Conservation (phyloP, 64 coral and sea anemone species). For the Actinia tenebrosa region DNA sequence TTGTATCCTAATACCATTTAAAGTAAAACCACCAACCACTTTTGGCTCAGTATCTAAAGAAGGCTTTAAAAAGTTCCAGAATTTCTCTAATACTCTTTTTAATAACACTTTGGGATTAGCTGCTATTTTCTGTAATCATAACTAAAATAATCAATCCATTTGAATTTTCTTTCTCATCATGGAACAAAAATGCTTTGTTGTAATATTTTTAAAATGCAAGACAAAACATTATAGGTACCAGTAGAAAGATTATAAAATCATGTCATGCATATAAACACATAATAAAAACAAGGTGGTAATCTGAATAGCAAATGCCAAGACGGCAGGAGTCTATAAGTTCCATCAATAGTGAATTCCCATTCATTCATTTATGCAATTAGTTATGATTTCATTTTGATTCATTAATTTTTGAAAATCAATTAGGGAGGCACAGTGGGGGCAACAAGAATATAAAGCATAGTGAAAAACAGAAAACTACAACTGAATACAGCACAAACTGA, state of each 20-base stretch:
- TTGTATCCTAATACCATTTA: no score
- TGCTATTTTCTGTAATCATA: no score
- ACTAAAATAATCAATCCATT: no score
- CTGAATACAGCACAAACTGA: not conserved
- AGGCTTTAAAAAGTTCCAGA: no score
- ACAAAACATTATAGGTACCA: no score
- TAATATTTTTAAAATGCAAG: no score
- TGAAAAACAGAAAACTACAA: not conserved
- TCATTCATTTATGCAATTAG: not conserved
- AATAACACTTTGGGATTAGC: no score
- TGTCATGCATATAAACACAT: not conserved
- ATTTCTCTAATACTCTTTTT: no score
- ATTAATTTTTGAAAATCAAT: not conserved
- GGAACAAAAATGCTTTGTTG: no score
- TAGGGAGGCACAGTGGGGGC: not conserved
- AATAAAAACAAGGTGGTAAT: not conserved
- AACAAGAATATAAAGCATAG: not conserved
- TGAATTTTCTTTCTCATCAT: no score
- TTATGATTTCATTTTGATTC: not conserved
- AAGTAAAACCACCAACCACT: no score
- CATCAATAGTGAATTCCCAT: not conserved
- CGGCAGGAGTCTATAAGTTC: not conserved
- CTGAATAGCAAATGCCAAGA: slow-evolving; percentile 3
- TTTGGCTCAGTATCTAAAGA: no score
- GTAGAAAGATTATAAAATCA: not conserved